Evolutionary conservation across 2,797 vertebrate genomes (phyloP), one percentile per base, ranked within the genome.

Genomic region (Botia kubotai): DNA sequence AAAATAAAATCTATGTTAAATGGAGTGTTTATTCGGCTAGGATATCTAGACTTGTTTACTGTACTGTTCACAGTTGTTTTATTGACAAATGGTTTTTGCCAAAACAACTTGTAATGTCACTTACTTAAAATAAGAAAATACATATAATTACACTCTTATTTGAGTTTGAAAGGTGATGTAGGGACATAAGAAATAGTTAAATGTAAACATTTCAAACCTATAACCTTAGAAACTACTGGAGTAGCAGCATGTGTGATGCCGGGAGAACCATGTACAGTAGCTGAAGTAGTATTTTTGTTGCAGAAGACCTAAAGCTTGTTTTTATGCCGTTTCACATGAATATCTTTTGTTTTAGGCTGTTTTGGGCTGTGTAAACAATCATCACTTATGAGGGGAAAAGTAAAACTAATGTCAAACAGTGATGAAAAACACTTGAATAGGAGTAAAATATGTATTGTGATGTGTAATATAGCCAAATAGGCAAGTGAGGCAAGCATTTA

Each of bases 1-100:
- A 43, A 55, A 72, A 63, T 57, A 67, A 50, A 36, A 48, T 11
- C 39, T 48, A 21, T 21, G 13, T 60, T 6, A 16, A 75, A 77
- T 26, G 8, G 62, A 14, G 33, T 36, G 63, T 46, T 68, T 3
- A 57, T 68, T 46, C 10, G 46, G 17, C 11, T 29, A 2, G 10
- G 53, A 21, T 2, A 77, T 67, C 7, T 53, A 66, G 14, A 39
- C 8, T 74, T 14, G 58, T 16, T 58, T 39, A 72, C 33, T 19
- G 12, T 17, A 58, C 13, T 21, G n/a, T 63, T 58, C 33, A 43
- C 8, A 58, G 23, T 73, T 0, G 48, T 60, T 21, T 65, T 21
- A 39, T 26, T 55, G 12, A 13, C 3, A 1, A 14, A 46, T 3
- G 1, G 7, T 26, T 48, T 39, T 39, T 4, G 13, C 2, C 3